Percentiles rank a stretch among this genome's conserved stretches.
These are phyloP conservation scores for Catocala sponsa DNA, from an alignment of 2,888 invertebrate genomes.

Conservation along the genomic window DNA sequence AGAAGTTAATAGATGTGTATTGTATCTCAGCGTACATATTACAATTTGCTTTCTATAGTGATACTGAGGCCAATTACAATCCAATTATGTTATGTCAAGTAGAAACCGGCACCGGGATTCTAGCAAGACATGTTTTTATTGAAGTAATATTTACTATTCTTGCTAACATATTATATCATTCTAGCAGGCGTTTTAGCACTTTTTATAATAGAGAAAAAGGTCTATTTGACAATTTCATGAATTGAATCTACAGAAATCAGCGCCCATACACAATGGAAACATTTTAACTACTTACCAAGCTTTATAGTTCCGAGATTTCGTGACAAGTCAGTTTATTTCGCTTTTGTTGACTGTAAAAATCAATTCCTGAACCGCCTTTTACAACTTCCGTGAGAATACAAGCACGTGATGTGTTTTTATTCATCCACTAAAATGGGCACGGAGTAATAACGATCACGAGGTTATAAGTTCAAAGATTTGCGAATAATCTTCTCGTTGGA, in stretches of 20 bases:
- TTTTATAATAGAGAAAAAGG: too few relatives aligned
- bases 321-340: too few relatives aligned
- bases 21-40: neutral
- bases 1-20: conserved; percentile 1
- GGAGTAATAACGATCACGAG: neutral
- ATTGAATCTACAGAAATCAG: too few relatives aligned
- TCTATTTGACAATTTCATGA: too few relatives aligned
- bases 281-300: too few relatives aligned
- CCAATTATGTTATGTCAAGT: neutral
- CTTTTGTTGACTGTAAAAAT: neutral
- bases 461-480: neutral
- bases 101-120: too few relatives aligned
- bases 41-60: neutral
- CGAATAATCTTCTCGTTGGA: neutral
- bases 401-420: conserved; percentile 1
- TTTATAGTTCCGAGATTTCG: too few relatives aligned
- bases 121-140: too few relatives aligned
- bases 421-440: neutral
- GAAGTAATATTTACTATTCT: too few relatives aligned
- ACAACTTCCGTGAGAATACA: conserved; percentile 2
- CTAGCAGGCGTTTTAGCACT: too few relatives aligned
- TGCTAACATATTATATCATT: too few relatives aligned
- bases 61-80: neutral
- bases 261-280: too few relatives aligned
- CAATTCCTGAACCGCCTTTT: neutral